Base-by-base conservation (phyloP, 1,140 invertebrate species). In the Drosophila arizonae region DNA sequence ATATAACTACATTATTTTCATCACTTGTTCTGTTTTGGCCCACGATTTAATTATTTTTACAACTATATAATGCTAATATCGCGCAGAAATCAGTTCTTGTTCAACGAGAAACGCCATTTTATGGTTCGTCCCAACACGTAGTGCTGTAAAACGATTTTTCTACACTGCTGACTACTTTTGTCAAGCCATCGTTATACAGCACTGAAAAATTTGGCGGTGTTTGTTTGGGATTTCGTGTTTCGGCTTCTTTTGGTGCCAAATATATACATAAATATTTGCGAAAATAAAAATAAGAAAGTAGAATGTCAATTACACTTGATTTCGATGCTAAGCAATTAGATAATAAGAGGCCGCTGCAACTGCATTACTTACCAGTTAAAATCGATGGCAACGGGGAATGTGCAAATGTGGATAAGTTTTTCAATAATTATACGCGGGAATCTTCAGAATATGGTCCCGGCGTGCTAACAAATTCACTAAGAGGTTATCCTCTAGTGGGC, bases 361-460 rank as follows among this genome's bases (percentile, higher is more conserved):
- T 95, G 3, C 96, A 97, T 90, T 95, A 94, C 55, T 92, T 97
- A 64, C 96, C 96, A 3, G 96, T 95, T 82, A 95, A 95, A 92
- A 95, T 97, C 56, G 92, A 95, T 63, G 93, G 93, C 5, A 93
- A 96, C 77, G 95, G 95, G 48, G 84, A 93, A 13, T 73, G 71
- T 28, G 95, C 95, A 0, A 95, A 96, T 75, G 94, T 96, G 33
- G 92, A 94, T 0, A 92, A 93, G 51, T 96, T 94, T 91, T 97
- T 97, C 81, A 93, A 94, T 63, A 93, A 94, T 2, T 95, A 94
- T 55, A 93, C 94, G 28, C 92, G 93, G 33, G 92, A 92, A 52
- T 91, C 92, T 10, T 61, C 91, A 43, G 74, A 85, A 1, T 78
- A 39, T 26, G 80, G 81, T 24, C 10, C 30, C 51, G 79, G 86